These are phyloP conservation scores for Rhea americana DNA, from an alignment of 2,113 vertebrate genomes.

Conservation along the genomic window DNA sequence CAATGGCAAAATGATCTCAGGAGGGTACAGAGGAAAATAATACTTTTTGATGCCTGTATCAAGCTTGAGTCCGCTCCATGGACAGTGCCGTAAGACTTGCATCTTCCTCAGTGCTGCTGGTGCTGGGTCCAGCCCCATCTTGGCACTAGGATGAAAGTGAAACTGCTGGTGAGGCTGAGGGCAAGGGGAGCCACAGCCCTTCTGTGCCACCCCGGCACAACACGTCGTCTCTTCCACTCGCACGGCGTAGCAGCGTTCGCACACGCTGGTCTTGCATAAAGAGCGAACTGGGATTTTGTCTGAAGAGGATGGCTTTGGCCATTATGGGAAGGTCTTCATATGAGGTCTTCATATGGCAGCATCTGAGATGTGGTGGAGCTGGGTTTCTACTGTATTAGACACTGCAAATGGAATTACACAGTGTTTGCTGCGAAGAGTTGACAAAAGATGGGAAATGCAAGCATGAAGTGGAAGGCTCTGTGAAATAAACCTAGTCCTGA, in stretches of 20 bases:
- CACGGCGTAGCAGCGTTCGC: not conserved
- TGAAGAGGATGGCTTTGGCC: not conserved
- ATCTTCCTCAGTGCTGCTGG: not conserved
- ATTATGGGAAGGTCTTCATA: not conserved
- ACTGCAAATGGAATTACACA: fast-evolving
- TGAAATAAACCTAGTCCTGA: not conserved
- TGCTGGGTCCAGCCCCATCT: not conserved
- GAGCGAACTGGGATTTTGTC: not conserved
- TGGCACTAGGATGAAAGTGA: not conserved
- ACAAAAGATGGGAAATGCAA: not conserved
- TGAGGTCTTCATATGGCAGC: not conserved
- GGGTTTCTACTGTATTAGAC: not conserved
- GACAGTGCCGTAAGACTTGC: fast-evolving
- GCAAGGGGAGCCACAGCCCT: fast-evolving
- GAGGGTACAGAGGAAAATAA: not conserved
- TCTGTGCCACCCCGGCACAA: not conserved
- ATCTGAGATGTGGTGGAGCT: not conserved
- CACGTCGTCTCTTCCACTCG: fast-evolving
- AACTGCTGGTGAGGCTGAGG: not conserved
- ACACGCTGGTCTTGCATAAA: not conserved
- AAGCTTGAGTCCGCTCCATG: not conserved
- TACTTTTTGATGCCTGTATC: not conserved
- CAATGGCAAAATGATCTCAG: not conserved
- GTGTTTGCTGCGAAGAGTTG: not conserved
- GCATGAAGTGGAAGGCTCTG: not conserved